phyloP scores from a whole-genome alignment of 2,888 invertebrate species.

The Diadegma fenestrale region DNA sequence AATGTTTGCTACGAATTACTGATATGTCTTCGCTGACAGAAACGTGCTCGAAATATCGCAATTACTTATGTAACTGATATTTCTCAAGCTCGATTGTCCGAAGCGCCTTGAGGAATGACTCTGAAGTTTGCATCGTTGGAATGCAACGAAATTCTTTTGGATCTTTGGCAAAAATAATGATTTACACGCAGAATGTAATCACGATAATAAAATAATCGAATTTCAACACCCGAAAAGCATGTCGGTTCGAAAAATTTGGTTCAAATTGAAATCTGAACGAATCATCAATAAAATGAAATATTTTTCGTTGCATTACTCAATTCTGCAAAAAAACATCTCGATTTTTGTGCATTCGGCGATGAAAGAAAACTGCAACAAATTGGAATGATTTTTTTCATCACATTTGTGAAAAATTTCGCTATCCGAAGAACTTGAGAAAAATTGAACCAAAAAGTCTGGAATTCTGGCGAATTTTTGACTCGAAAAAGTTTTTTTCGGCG shows the following conservation, averaged over 20 bases:
- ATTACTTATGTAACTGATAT: conserved; percentile 28
- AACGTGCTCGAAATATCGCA: conserved; percentile 2
- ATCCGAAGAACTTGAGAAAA: neutral
- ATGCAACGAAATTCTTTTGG: too few species aligned
- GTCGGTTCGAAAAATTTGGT: too few species aligned
- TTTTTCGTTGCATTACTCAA: too few species aligned
- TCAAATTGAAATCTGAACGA: too few species aligned
- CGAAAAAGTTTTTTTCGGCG: neutral
- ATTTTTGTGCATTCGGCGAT: neutral
- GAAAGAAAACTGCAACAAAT: neutral
- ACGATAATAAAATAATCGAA: too few species aligned
- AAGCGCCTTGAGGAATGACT: neutral
- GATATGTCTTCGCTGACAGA: neutral
- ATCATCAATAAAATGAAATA: too few species aligned
- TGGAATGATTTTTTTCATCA: neutral
- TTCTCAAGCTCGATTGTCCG: neutral
- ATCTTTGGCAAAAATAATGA: too few species aligned
- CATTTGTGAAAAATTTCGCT: neutral
- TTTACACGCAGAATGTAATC: too few species aligned
- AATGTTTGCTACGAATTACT: neutral
- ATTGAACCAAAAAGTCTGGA: neutral
- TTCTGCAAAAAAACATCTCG: neutral
- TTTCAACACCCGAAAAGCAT: too few species aligned
- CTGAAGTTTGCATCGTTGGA: too few species aligned
- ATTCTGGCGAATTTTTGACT: neutral